Evolutionary conservation across 2,797 vertebrate species (phyloP).

Genomic region (Myiothlypis chrysogaster): DNA sequence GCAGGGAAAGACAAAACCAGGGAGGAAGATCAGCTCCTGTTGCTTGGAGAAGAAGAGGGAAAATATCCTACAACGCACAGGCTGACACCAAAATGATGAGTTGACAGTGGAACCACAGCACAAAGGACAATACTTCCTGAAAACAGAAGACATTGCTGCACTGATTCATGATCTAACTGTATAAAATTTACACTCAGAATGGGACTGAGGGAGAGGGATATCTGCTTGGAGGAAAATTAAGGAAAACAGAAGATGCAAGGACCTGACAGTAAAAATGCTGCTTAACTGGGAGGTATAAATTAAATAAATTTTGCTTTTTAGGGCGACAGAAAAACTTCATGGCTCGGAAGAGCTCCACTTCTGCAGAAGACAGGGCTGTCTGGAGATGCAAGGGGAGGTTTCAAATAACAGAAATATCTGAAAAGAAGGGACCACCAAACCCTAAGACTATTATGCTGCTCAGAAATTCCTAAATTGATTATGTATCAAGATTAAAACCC

Average conservation of each 20-base stretch:
- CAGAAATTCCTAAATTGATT: constrained; percentile 21
- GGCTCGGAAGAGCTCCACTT: neutral
- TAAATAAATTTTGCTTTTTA: neutral
- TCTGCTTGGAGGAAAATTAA: neutral
- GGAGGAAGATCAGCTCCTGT: neutral
- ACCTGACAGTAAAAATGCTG: neutral
- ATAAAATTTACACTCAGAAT: neutral
- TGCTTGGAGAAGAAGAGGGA: neutral
- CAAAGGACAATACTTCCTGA: neutral
- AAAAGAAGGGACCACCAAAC: neutral
- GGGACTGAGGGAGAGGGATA: neutral
- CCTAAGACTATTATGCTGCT: neutral
- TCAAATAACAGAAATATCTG: neutral
- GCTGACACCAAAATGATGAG: neutral
- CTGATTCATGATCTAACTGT: neutral
- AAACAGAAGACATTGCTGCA: neutral
- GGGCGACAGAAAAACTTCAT: neutral
- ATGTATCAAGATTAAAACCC: constrained; percentile 24
- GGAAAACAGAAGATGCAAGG: neutral
- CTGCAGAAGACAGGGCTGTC: neutral
- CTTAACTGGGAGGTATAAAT: neutral
- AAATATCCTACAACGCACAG: neutral
- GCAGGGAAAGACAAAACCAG: neutral
- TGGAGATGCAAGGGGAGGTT: neutral
- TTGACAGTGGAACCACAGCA: neutral